These are phyloP conservation scores for Lithophane socia DNA, from an alignment of 2,888 invertebrate species.

Conservation along the genomic window DNA sequence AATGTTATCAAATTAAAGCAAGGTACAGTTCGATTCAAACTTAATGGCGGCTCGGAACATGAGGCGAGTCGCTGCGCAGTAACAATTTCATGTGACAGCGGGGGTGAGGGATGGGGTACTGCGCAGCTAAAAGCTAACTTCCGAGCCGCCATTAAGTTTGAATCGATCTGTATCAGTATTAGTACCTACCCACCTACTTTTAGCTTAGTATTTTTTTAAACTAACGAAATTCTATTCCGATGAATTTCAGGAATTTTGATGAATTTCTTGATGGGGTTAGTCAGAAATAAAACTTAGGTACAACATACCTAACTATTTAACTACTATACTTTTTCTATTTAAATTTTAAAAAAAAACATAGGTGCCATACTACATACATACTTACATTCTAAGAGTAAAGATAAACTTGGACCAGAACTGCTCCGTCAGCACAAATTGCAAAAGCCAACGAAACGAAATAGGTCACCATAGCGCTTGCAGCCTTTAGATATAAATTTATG, in stretches of 20 bases:
- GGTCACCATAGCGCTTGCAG: slow-evolving; percentile 45
- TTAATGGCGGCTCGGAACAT: too few species aligned
- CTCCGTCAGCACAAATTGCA: slow-evolving; percentile 53
- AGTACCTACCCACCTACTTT: not conserved
- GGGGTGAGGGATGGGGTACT: too few species aligned
- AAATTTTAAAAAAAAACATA: not conserved
- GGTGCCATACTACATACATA: not conserved
- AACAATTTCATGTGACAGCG: too few species aligned
- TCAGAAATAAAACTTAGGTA: not conserved
- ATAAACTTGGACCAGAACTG: slow-evolving; percentile 39
- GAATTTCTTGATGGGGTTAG: not conserved
- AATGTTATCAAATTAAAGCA: not conserved
- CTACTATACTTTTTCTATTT: too few species aligned
- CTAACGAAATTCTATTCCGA: not conserved
- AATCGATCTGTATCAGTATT: too few species aligned
- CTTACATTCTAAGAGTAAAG: slow-evolving; percentile 31
- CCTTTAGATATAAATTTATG: slow-evolving; percentile 30
- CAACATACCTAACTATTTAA: too few species aligned
- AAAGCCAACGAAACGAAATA: slow-evolving; percentile 60
- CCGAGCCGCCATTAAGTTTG: too few species aligned
- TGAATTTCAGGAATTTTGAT: not conserved
- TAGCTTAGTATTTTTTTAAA: not conserved
- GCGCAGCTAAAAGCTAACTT: too few species aligned
- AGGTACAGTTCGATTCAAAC: too few species aligned
- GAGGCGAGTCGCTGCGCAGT: too few species aligned